phyloP scores from a whole-genome alignment of 2,888 invertebrate species.

The Cactoblastis cactorum region DNA sequence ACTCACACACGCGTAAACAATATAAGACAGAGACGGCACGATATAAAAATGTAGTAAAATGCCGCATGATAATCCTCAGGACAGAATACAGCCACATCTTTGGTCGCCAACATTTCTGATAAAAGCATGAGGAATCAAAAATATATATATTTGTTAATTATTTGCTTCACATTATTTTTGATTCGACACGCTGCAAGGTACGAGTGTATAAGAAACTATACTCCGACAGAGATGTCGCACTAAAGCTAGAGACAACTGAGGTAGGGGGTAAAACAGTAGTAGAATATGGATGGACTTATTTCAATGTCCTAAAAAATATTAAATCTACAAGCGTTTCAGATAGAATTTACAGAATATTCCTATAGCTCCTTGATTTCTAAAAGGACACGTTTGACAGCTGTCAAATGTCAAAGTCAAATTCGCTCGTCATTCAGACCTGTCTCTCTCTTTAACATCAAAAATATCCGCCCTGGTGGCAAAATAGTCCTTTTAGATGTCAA shows the following conservation, averaged over 20 bases:
- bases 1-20: background rate
- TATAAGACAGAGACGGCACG: background rate
- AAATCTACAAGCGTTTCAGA: constrained; percentile 24
- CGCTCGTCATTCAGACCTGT: too few species aligned
- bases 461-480: too few species aligned
- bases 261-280: constrained; percentile 65
- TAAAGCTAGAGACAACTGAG: constrained; percentile 68
- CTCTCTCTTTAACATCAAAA: too few species aligned
- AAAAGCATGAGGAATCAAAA: constrained; percentile 27
- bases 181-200: constrained; percentile 18
- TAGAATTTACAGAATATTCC: background rate
- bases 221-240: constrained; percentile 43
- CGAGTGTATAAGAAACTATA: constrained; percentile 31
- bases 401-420: too few species aligned
- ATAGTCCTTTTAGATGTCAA: background rate
- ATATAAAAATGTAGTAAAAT: background rate
- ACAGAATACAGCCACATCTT: constrained; percentile 65
- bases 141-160: background rate
- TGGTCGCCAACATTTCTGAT: constrained; percentile 57
- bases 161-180: background rate
- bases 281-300: constrained; percentile 45
- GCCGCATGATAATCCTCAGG: background rate
- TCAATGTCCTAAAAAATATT: constrained; percentile 33
- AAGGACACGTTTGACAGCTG: background rate
- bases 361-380: background rate